These are phyloP conservation scores for Lydus trimaculatus DNA, from an alignment of 2,888 invertebrate species.

Conservation along the genomic window DNA sequence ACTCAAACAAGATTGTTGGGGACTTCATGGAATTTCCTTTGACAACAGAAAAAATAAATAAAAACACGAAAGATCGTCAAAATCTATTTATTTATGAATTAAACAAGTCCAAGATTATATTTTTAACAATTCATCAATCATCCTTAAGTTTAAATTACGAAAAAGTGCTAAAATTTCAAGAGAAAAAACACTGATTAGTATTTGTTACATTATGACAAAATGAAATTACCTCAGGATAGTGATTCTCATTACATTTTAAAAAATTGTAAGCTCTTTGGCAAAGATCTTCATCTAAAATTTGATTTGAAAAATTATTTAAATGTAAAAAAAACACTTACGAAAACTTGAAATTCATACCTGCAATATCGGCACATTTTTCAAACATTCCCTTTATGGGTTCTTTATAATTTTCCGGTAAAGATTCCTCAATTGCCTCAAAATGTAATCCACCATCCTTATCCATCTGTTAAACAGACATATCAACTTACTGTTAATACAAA, in stretches of 20 bases:
- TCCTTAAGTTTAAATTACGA: background rate
- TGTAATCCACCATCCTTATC: conserved; percentile 23
- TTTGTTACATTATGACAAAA: background rate
- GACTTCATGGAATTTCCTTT: no score
- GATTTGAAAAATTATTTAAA: conserved; percentile 12
- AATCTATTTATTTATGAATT: background rate
- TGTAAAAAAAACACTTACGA: background rate
- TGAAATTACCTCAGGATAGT: conserved; percentile 33
- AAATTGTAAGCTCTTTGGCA: conserved; percentile 35
- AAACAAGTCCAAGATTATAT: background rate
- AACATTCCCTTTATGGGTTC: conserved; percentile 6
- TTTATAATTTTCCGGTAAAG: conserved; percentile 14
- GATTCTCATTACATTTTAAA: conserved; percentile 33
- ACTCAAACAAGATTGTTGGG: no score
- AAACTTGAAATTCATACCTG: conserved; percentile 7
- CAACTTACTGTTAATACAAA: background rate
- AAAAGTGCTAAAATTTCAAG: conserved; percentile 10
- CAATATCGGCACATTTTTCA: conserved; percentile 13
- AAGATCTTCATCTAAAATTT: conserved; percentile 24
- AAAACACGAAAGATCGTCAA: background rate
- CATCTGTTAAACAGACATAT: conserved; percentile 22
- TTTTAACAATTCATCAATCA: background rate
- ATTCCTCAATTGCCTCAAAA: conserved; percentile 9
- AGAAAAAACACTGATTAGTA: background rate
- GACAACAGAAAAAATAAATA: no score